Conservation (phyloP, 1,140 invertebrate species). For the Oryzaephilus surinamensis region DNA sequence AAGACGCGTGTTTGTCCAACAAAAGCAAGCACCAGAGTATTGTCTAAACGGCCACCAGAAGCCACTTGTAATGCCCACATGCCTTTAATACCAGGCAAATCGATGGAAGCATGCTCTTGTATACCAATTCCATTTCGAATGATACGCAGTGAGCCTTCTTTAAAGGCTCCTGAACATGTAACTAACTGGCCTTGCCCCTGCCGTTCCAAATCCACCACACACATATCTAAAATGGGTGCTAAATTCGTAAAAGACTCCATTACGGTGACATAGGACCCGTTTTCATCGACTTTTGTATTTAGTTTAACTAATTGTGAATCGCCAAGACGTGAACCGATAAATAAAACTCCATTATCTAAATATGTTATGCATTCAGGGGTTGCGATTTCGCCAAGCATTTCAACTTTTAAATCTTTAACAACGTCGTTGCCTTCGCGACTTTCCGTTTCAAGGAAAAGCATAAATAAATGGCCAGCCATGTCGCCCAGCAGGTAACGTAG, state of each 20-base stretch:
- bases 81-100: constrained; percentile 92
- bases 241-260: constrained; percentile 97
- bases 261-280: constrained; percentile 80
- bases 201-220: constrained; percentile 89
- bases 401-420: constrained; percentile 88
- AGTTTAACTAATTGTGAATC: constrained; percentile 94
- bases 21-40: constrained; percentile 86
- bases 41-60: constrained; percentile 56
- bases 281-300: constrained; percentile 73
- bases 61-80: constrained; percentile 87
- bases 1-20: constrained; percentile 89
- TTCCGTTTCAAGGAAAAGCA: constrained; percentile 87
- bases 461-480: constrained; percentile 89
- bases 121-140: constrained; percentile 92
- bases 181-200: constrained; percentile 97
- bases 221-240: constrained; percentile 96
- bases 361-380: constrained; percentile 99
- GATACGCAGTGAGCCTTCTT: constrained; percentile 93
- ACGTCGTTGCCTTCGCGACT: constrained; percentile 64
- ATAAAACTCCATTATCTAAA: constrained; percentile 96
- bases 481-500: constrained; percentile 89
- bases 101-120: constrained; percentile 93
- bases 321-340: constrained; percentile 90
- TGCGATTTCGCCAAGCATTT: constrained; percentile 85
- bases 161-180: constrained; percentile 94